Base-by-base conservation (phyloP, 2,113 vertebrate species). In the Xiphophorus hellerii region DNA sequence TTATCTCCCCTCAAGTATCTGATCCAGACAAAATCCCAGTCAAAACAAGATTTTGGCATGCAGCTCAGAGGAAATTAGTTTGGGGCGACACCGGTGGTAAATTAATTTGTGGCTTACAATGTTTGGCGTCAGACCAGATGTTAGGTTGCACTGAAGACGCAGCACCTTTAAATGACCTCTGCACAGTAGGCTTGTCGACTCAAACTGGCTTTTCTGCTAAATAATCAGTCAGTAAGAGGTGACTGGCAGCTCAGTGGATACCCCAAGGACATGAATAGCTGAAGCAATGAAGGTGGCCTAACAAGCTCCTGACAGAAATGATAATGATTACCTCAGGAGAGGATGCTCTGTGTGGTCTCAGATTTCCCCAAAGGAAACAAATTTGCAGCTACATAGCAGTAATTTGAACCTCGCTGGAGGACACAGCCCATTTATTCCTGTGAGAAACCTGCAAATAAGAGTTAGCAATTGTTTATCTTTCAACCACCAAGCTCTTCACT, bases 301-400 rank as follows among this genome's bases (percentile, higher is more conserved):
- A 86, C 79, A 77, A 89, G 81, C 27, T 31, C 80, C 85, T 81
- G 89, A 88, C 80, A 84, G 68, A 87, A 87, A 87, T 87, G 67
- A 78, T 84, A 88, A 88, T 84, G 84, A 88, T 84, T 78, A 84
- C 71, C 74, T 77, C 62, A 69, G 76, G 83, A 77, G 69, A 85
- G 71, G 67, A 60, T 77, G 68, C 39, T 30, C 65, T 10, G 61
- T 39, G 65, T 66, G 75, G 73, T 71, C 72, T 76, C 71, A 71
- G 42, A 76, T 68, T 88, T 78, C 67, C 62, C 81, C 80, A 81
- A 63, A 82, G 77, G 83, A 87, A 83, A 78, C 80, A 68, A 67
- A 78, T 81, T 74, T 88, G 71, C 70, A 69, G 77, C 81, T 39
- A 48, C 70, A 48, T 64, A 39, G 67, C 74, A 60, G 77, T 48